Conservation (phyloP, 2,797 vertebrate species). For the Trachurus trachurus region DNA sequence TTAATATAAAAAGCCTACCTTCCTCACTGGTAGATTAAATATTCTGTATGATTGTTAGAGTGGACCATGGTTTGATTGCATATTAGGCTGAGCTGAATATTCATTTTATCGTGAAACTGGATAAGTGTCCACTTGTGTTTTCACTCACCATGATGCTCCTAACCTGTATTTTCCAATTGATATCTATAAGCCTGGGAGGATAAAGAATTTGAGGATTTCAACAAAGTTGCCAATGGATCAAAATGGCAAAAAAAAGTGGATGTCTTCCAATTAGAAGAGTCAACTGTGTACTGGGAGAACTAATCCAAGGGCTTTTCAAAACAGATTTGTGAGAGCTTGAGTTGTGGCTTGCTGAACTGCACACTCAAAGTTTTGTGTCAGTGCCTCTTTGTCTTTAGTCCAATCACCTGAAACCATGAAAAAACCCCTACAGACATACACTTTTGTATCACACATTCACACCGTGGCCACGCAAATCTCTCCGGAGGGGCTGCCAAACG, state of each 20-base stretch:
- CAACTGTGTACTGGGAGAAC: conserved; percentile 74
- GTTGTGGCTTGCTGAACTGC: conserved; percentile 76
- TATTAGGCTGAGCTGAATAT: conserved; percentile 17
- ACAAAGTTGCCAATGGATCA: conserved; percentile 76
- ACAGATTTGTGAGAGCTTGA: conserved; percentile 76
- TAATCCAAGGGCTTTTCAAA: conserved; percentile 78
- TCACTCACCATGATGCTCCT: conserved; percentile 39
- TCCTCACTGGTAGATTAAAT: not conserved
- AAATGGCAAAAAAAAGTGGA: conserved; percentile 64
- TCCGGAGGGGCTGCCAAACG: conserved; percentile 74
- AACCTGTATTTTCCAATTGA: conserved; percentile 59
- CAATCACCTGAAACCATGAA: conserved; percentile 79
- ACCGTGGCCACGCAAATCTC: conserved; percentile 70
- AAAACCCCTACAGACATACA: conserved; percentile 29
- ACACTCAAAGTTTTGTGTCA: conserved; percentile 77
- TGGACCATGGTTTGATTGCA: conserved; percentile 15
- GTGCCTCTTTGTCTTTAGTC: conserved; percentile 74
- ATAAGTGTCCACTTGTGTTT: conserved; percentile 31
- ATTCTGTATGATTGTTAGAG: not conserved
- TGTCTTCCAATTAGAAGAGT: conserved; percentile 80
- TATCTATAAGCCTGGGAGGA: conserved; percentile 58
- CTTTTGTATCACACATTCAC: conserved; percentile 46
- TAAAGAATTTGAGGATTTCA: conserved; percentile 58
- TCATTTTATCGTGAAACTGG: conserved; percentile 34
- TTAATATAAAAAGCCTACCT: too few relatives aligned